Conservation (phyloP, 2,888 invertebrate genomes). For the Coenonympha glycerion region DNA sequence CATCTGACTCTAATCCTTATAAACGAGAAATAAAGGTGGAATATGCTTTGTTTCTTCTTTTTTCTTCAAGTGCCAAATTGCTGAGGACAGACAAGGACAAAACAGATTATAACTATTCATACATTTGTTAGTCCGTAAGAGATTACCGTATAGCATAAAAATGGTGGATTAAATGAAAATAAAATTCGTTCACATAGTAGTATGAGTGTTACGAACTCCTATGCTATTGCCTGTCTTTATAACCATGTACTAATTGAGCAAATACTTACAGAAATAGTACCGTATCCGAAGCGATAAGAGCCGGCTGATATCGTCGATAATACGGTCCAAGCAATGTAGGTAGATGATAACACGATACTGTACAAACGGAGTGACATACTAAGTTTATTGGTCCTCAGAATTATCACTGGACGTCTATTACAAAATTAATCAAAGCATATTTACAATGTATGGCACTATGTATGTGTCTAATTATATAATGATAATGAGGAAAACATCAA, state of each 20-base stretch:
- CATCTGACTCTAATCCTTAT: too few species aligned
- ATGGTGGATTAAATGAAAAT: too few species aligned
- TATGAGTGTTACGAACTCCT: too few species aligned
- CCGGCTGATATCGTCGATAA: slow-evolving; percentile 21
- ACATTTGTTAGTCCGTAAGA: too few species aligned
- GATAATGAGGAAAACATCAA: slow-evolving; percentile 15
- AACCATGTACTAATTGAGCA: not conserved
- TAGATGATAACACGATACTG: slow-evolving; percentile 24
- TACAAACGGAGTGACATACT: not conserved
- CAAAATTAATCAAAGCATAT: slow-evolving; percentile 1
- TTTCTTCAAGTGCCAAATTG: too few species aligned
- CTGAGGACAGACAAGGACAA: too few species aligned
- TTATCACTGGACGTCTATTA: not conserved
- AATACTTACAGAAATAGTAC: slow-evolving; percentile 11
- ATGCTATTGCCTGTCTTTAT: not conserved
- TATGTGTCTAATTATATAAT: slow-evolving; percentile 3
- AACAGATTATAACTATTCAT: too few species aligned
- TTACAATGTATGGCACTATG: not conserved
- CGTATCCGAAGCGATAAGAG: slow-evolving; percentile 26
- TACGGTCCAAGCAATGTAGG: slow-evolving; percentile 22
- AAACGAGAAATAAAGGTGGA: too few species aligned
- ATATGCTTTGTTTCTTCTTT: too few species aligned
- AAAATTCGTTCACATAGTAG: too few species aligned
- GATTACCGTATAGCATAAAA: too few species aligned
- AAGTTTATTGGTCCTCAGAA: slow-evolving; percentile 3